Evolutionary conservation across 2,113 vertebrate species (phyloP), one percentile per base, ranked within the genome.

Genomic region (Neodon shergylaensis): DNA sequence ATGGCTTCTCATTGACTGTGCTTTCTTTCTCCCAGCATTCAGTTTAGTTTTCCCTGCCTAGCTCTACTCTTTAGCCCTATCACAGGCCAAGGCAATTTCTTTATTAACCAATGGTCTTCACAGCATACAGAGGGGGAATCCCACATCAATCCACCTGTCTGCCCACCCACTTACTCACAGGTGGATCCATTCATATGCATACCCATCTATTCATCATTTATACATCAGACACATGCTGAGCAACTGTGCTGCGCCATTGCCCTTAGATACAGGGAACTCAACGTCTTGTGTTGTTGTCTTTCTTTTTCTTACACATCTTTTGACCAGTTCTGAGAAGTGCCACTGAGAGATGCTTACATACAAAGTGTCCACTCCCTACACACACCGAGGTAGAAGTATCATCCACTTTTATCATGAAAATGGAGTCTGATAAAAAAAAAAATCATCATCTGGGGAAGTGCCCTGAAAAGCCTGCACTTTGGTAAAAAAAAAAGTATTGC

Each of bases 281-380:
- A 70, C 87, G 66, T 16, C 39, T 81, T 44, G 28, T 54, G 83
- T 90, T 63, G 6, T 21, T 26, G 1, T 91, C 24, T 92, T 54
- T 61, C 61, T 87, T 85, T 42, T 17, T 85, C 78, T 49, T 1
- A 33, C 47, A 65, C 8, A 36, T 4, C 92, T 84, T 87, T 61
- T 65, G n/a, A 58, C 93, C 54, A 68, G 19, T 95, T 95, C 54
- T 92, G 52, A 72, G 54, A 92, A 42, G 54, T 77, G 21, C 39
- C n/a, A 26, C 74, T 79, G 84, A 78, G 83, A 88, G 85, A 83
- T 36, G 12, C 54, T 92, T 63, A 16, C 39, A 68, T 47, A 22
- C 31, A 87, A 89, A 94, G 77, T 72, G 28, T 58, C 5, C 54
- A 19, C 58, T 74, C 81, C 17, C 31, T 36, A 6, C 17, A 17